Conservation (phyloP, 2,797 vertebrate genomes). For the Dendrocincla tyrannina region DNA sequence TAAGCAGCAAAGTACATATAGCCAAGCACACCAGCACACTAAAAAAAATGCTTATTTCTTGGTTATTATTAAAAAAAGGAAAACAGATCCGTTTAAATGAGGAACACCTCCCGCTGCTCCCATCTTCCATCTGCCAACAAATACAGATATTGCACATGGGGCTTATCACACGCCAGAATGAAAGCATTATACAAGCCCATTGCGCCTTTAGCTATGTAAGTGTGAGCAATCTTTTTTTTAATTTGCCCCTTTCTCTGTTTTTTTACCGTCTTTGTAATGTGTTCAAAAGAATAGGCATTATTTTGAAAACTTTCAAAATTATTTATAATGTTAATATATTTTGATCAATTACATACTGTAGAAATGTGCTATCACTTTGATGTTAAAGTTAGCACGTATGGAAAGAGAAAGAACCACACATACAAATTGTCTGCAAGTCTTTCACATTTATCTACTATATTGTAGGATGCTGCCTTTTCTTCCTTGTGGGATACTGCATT, state of each 20-base stretch:
- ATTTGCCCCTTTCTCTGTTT: not conserved
- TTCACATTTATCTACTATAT: not conserved
- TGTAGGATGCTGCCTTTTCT: not conserved
- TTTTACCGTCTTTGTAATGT: not conserved
- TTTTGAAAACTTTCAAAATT: not conserved
- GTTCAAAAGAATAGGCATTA: not conserved
- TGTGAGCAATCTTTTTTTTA: not conserved
- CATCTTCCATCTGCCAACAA: conserved; percentile 18
- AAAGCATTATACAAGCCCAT: not conserved
- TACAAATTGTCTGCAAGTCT: not conserved
- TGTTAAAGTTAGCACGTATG: not conserved
- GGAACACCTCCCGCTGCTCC: conserved; percentile 8
- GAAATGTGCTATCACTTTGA: not conserved
- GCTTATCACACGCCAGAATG: not conserved
- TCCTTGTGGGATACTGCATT: not conserved
- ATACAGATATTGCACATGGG: not conserved
- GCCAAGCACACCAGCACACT: not conserved
- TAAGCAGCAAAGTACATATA: not conserved
- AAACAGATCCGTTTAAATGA: not conserved
- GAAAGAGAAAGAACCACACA: not conserved
- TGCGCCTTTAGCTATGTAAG: not conserved
- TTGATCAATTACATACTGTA: not conserved
- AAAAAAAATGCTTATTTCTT: not conserved
- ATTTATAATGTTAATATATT: not conserved
- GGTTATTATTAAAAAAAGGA: not conserved